Base-by-base conservation (phyloP, 2,797 vertebrate species). In the Adelosebastes latens region DNA sequence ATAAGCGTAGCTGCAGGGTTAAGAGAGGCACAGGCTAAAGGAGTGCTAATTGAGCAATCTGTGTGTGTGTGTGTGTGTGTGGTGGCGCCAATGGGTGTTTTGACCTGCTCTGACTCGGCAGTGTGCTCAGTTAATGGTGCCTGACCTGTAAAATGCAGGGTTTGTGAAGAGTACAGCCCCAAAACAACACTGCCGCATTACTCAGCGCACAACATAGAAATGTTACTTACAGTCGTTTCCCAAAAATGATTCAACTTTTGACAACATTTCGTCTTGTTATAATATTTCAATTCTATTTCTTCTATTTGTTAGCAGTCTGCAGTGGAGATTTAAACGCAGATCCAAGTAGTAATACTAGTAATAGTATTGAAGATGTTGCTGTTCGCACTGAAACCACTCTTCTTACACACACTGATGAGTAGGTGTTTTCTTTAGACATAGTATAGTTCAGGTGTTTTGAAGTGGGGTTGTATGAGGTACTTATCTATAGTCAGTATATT, bases 21-120 rank as follows among this genome's bases (percentile, higher is more conserved):
- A 83, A 93, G 89, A 89, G 92, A 92, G 87, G 92, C 87, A 74
- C 87, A 80, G 84, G 89, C 90, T 88, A 62, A 77, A 88, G 88
- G 73, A 91, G 84, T 86, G 79, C 86, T 94, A 94, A 95, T 94
- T 93, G 93, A 89, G 92, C 92, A 95, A 92, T 94, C 85, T 86
- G 71, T 29, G 42, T 64, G 25, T 16, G 62, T 27, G 25, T 27
- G 25, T 68, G 80, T 18, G 63, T 80, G 70, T 80, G 76, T 39
- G 64, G 76, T 75, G 85, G 88, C 81, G 88, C 91, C 87, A 87
- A 31, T 11, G 84, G 89, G 68, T 90, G 84, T 87, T 92, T 87
- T 92, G 90, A 87, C 88, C 94, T 85, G 87, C 90, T 89, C 90
- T 93, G 86, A 90, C 87, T 90, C 79, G 42, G 77, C 88, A 83